Evolutionary conservation across 2,888 invertebrate species (phyloP), one percentile per base, ranked within the genome.

Genomic region (Cheilosia impressa): DNA sequence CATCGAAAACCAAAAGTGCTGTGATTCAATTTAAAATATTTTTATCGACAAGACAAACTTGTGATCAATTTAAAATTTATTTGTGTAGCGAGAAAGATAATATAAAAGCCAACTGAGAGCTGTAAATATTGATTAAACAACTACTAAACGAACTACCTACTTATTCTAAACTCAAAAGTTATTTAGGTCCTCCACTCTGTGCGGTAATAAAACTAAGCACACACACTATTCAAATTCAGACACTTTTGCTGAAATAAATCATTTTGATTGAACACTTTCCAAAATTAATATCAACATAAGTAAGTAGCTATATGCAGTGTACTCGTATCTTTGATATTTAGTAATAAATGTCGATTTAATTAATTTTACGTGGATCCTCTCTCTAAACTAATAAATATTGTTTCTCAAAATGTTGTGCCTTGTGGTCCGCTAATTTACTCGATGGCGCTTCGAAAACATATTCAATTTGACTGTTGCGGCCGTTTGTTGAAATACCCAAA

Each of bases 361-460:
- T 19, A 47, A 45, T 45, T 45, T 45, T 15, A 43, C n/a, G 43
- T 15, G n/a, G 38, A 38, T 38, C 38, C 38, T 38, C 38, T 45
- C n/a, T 45, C n/a, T 45, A 7, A 17, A 31, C 15, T 52, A 15
- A 17, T 4, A 66, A n/a, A 38, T 66, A 7, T 58, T 58, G 9
- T 52, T 43, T 52, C 43, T 45, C 17, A 41, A 27, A 7, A 58
- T 31, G 31, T 31, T 31, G 31, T 31, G 45, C 10, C 38, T 53
- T 45, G 15, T 41, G 47, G 38, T 82, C 78, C 83, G 83, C 57
- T 27, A 17, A 68, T 83, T 68, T 38, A 55, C 19, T 62, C 55
- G 79, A 79, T 83, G 83, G 2, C 73, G 38, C 34, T 68, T 52
- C 73, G 68, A 84, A 80, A 84, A 69, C 79, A 80, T 84, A 38